These are phyloP conservation scores for Alloscopus bannaensis DNA, from an alignment of 2,888 invertebrate species.

Conservation along the genomic window DNA sequence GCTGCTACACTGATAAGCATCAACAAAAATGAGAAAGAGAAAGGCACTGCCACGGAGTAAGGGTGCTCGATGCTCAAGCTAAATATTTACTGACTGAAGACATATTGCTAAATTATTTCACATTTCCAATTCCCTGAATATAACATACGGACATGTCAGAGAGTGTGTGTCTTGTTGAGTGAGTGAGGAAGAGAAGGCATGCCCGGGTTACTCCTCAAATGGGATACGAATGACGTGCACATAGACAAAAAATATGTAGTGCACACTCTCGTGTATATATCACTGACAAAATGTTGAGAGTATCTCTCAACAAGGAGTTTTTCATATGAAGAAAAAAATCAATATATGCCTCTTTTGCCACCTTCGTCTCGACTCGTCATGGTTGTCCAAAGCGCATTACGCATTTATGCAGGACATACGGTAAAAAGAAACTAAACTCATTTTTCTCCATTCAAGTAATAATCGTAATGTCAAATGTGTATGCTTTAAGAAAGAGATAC, in stretches of 20 bases:
- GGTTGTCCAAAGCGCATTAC: too few species aligned
- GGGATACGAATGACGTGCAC: slow-evolving; percentile 5
- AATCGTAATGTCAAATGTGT: neutral
- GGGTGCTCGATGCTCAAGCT: slow-evolving; percentile 21
- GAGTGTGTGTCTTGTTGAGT: slow-evolving; percentile 17
- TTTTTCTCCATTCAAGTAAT: slow-evolving; percentile 9
- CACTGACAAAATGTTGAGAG: neutral
- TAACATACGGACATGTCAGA: slow-evolving; percentile 2
- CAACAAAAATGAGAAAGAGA: too few species aligned
- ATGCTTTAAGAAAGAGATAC: neutral
- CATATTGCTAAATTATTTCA: slow-evolving; percentile 33
- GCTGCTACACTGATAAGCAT: too few species aligned
- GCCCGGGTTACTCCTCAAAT: too few species aligned
- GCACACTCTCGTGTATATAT: neutral
- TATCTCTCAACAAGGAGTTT: slow-evolving; percentile 19
- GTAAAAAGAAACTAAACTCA: too few species aligned
- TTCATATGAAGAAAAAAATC: slow-evolving; percentile 30
- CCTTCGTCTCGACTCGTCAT: neutral
- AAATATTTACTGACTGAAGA: slow-evolving; percentile 30
- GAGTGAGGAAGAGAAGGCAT: slow-evolving; percentile 20
- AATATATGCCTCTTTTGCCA: slow-evolving; percentile 28
- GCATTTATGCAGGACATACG: too few species aligned
- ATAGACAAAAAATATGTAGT: neutral
- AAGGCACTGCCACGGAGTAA: too few species aligned
- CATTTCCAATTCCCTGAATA: slow-evolving; percentile 30